Base-by-base conservation (phyloP, 2,797 vertebrate species). In the Oreortyx pictus region DNA sequence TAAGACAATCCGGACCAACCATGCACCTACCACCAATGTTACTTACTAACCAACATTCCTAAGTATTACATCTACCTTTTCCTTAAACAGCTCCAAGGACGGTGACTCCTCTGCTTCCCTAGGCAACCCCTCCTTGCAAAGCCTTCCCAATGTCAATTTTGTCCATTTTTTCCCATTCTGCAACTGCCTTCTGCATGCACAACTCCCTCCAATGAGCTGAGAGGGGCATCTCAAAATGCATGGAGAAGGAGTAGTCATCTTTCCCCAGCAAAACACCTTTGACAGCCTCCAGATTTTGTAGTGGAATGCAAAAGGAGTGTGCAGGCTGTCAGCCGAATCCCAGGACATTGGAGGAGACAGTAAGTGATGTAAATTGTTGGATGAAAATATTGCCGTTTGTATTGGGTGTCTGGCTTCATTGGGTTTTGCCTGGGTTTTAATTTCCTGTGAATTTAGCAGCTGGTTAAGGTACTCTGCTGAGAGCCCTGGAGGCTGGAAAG, bases 311-410 rank as follows among this genome's bases (percentile, higher is more conserved):
- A 78, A 68, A 79, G 79, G 25, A 57, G 62, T 35, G 5, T 4
- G 4, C 3, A 2, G n/a, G 72, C 47, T 80, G 10, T 91, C 77
- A 91, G 73, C 29, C 1, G 7, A 7, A 57, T 68, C 43, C 73
- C 50, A 22, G 68, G 77, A 86, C 88, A 94, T 93, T 7, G 56
- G 49, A 86, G 81, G 85, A 82, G 96, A 91, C 94, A 92, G 86
- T 83, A 93, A 96, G 72, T 25, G 71, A 91, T 88, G 93, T n/a
- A 91, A 91, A 92, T 86, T 67, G 88, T 10, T 67, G 90, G 86
- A 31, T 39, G 57, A 88, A 92, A 86, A 66, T 70, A 74, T 54
- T 41, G 73, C 66, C 5, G 24, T 57, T 93, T 70, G 60, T 19
- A 74, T 57, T 43, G 57, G 60, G 87, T 80, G 89, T 85, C 74